phyloP scores from a whole-genome alignment of 2,113 vertebrate genomes.

The Cololabis saira region DNA sequence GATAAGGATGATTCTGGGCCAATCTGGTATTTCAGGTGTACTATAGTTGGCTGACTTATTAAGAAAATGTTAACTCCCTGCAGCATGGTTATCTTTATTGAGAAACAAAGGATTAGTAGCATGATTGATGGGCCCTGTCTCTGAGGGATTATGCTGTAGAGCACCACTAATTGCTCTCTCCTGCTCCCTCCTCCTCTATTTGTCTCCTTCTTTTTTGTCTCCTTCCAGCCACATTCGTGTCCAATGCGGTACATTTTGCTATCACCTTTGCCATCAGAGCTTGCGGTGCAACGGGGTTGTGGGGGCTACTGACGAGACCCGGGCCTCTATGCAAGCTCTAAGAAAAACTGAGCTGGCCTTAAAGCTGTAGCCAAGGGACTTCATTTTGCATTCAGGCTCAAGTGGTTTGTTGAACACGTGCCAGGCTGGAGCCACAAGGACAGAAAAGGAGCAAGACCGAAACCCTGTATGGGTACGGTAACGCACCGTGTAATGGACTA shows the following conservation, averaged over 20 bases:
- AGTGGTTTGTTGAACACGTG: slow-evolving; percentile 75
- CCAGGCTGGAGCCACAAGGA: slow-evolving; percentile 63
- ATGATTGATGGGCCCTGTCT: slow-evolving; percentile 79
- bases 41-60: slow-evolving; percentile 71
- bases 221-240: slow-evolving; percentile 49
- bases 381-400: slow-evolving; percentile 71
- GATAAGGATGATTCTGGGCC: slow-evolving; percentile 69
- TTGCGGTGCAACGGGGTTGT: slow-evolving; percentile 24
- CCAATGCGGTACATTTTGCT: slow-evolving; percentile 17
- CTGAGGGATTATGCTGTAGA: slow-evolving; percentile 71
- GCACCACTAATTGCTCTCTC: slow-evolving; percentile 72
- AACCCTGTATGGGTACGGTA: slow-evolving; percentile 53
- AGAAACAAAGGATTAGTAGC: slow-evolving; percentile 76
- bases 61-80: slow-evolving; percentile 76
- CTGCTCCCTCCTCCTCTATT: slow-evolving; percentile 63
- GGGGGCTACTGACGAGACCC: slow-evolving; percentile 40
- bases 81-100: slow-evolving; percentile 77
- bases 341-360: slow-evolving; percentile 57
- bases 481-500: slow-evolving; percentile 75
- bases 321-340: slow-evolving; percentile 33
- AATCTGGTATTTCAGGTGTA: slow-evolving; percentile 68
- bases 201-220: slow-evolving; percentile 57
- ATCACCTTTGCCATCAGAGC: slow-evolving; percentile 50
- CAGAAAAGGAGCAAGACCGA: slow-evolving; percentile 37
- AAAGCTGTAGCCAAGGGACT: slow-evolving; percentile 59